phyloP scores from a whole-genome alignment of 1,140 invertebrate genomes.

The Magallana gigas region DNA sequence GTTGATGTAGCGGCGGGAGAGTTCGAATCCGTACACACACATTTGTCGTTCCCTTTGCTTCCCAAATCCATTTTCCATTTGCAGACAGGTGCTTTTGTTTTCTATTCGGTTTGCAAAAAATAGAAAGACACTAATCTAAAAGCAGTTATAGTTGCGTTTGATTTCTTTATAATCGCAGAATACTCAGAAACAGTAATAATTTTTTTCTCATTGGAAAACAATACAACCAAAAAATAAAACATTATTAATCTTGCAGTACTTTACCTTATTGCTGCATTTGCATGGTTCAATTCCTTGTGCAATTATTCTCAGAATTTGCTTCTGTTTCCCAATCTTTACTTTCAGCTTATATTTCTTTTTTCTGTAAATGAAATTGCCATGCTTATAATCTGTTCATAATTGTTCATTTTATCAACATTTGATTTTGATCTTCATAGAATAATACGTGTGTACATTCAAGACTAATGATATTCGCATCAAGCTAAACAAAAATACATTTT shows the following conservation, averaged over 20 bases:
- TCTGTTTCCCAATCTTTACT: neutral
- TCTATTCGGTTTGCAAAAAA: neutral
- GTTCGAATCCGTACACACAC: neutral
- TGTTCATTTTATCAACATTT: no score
- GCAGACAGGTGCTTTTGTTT: neutral
- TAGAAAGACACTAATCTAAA: no score
- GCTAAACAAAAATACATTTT: no score
- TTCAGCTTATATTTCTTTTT: neutral
- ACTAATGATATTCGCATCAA: no score
- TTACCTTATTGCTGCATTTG: neutral
- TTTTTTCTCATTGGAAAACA: no score
- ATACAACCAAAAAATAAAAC: neutral
- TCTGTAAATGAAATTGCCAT: neutral
- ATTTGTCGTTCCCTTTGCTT: neutral
- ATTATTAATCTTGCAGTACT: neutral
- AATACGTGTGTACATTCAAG: no score
- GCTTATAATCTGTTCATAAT: no score
- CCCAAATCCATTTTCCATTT: neutral
- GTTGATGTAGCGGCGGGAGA: neutral
- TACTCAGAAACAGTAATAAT: no score
- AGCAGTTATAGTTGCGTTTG: no score
- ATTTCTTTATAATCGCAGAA: no score
- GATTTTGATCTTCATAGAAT: neutral
- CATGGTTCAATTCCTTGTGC: neutral
- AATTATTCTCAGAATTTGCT: neutral